These are phyloP conservation scores for Takifugu flavidus DNA, from an alignment of 2,113 vertebrate species.

Conservation along the genomic window DNA sequence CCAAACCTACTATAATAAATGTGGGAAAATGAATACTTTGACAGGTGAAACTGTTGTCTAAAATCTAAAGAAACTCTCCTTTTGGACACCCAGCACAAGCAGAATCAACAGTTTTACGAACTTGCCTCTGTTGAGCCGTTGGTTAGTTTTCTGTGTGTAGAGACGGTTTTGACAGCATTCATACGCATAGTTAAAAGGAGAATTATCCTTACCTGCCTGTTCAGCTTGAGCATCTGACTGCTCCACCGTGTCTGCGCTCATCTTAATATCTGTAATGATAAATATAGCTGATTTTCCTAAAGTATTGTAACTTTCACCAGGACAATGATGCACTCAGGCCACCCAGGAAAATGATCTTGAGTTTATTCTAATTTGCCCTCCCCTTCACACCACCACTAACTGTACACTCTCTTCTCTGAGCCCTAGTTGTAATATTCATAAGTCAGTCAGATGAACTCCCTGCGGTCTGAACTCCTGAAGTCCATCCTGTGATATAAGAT, in stretches of 20 bases:
- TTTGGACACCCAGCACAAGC: neutral
- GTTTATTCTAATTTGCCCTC: conserved; percentile 85
- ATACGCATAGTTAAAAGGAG: neutral
- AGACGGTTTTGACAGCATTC: neutral
- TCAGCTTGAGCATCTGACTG: conserved; percentile 77
- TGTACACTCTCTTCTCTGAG: conserved; percentile 64
- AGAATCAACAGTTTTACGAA: neutral
- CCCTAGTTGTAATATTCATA: conserved; percentile 85
- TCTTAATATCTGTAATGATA: conserved; percentile 91
- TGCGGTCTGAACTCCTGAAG: neutral
- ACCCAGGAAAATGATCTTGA: conserved; percentile 83
- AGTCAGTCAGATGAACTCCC: conserved; percentile 59
- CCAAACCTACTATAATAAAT: neutral
- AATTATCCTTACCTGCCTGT: conserved; percentile 83
- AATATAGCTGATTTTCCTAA: conserved; percentile 89
- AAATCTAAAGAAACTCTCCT: neutral
- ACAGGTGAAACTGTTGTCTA: neutral
- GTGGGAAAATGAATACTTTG: neutral
- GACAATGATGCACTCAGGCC: conserved; percentile 73
- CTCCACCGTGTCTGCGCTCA: conserved; percentile 87
- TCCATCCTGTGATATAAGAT: neutral
- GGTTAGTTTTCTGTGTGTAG: neutral
- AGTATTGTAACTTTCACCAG: conserved; percentile 78
- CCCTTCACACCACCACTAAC: conserved; percentile 26
- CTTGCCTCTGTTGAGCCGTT: too few species aligned